Percentiles rank a stretch among this genome's conserved stretches.
Evolutionary conservation across 1,140 invertebrate genomes (phyloP).

Genomic region (Drosophila tropicalis): DNA sequence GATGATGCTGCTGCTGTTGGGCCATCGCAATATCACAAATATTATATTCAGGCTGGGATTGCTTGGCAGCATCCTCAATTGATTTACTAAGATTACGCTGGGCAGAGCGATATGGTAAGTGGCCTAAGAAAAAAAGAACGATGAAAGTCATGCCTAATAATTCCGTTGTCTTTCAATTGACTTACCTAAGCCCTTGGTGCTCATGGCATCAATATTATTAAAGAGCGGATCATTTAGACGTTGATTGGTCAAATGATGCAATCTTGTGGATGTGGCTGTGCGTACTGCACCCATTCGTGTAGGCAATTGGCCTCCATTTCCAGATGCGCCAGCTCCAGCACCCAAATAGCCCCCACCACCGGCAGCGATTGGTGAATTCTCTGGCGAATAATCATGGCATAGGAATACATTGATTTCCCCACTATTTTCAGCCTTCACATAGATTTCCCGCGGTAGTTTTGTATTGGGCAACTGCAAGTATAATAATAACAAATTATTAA

Average conservation of each 20-base stretch:
- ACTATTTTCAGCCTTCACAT: conserved; percentile 91
- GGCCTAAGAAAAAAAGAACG: conserved; percentile 31
- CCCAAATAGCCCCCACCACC: conserved; percentile 41
- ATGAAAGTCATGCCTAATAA: neutral
- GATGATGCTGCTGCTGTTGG: conserved; percentile 55
- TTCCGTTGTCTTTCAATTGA: neutral
- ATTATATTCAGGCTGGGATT: conserved; percentile 78
- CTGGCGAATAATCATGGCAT: conserved; percentile 89
- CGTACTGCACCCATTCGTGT: conserved; percentile 56
- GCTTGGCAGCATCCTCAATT: conserved; percentile 74
- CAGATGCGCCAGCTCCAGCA: neutral
- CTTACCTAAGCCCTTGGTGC: conserved; percentile 66
- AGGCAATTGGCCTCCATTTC: neutral
- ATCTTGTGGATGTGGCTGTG: conserved; percentile 71
- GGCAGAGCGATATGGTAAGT: conserved; percentile 67
- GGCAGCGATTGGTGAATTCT: conserved; percentile 73
- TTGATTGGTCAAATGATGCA: conserved; percentile 65
- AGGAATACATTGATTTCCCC: conserved; percentile 97
- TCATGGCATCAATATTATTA: conserved; percentile 77
- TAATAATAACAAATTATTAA: conserved; percentile 32
- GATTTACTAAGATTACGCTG: conserved; percentile 82
- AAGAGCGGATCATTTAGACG: conserved; percentile 76
- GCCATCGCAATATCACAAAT: conserved; percentile 72
- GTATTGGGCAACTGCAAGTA: conserved; percentile 85
- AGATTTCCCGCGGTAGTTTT: conserved; percentile 88